Conservation (phyloP, 2,113 vertebrate genomes). For the Osmerus eperlanus region DNA sequence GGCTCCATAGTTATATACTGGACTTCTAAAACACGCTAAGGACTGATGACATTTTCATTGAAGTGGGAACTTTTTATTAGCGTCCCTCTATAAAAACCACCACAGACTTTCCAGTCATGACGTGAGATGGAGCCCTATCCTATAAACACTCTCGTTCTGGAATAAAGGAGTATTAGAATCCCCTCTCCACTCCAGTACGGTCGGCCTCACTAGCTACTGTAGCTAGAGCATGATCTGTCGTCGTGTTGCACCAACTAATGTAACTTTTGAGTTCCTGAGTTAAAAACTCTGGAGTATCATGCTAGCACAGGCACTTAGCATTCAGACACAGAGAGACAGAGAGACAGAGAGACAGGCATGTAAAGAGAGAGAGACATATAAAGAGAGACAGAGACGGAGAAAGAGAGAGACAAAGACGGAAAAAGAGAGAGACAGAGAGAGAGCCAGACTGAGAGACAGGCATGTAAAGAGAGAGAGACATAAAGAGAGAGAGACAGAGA, state of each 20-base stretch:
- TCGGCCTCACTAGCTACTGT: background rate
- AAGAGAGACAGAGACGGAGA: no score
- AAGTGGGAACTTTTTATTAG: slow-evolving; percentile 42
- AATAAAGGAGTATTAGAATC: background rate
- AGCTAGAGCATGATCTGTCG: no score
- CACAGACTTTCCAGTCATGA: background rate
- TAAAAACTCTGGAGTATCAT: background rate
- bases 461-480: no score
- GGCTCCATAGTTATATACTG: background rate
- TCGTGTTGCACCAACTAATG: no score
- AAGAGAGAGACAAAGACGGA: no score
- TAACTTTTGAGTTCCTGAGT: background rate
- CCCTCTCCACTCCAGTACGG: background rate
- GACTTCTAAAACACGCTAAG: slow-evolving; percentile 11
- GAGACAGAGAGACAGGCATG: no score
- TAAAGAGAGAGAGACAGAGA: no score
- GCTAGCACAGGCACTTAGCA: background rate
- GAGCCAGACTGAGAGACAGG: no score
- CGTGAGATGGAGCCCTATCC: background rate
- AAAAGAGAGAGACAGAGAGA: no score
- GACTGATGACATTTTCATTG: slow-evolving; percentile 32
- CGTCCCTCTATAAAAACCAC: slow-evolving; percentile 25
- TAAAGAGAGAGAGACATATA: no score
- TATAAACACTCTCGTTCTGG: background rate
- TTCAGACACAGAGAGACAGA: no score